Percentiles rank a stretch among this genome's conserved stretches.
phyloP scores from a whole-genome alignment of 2,797 vertebrate species.

The Tamandua tetradactyla region DNA sequence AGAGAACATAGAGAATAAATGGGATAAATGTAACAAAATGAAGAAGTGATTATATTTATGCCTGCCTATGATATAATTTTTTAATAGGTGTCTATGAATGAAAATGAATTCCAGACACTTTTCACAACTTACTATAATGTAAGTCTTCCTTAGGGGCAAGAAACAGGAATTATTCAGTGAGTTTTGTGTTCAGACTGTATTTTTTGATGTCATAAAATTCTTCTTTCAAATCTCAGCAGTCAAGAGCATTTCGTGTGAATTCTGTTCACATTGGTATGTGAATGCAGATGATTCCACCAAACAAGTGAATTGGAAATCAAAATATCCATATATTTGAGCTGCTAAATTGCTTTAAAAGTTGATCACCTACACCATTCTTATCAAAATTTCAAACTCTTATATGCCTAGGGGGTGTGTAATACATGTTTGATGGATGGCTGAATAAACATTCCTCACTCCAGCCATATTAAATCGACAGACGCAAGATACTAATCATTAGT shows the following conservation, averaged over 20 bases:
- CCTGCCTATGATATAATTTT: neutral
- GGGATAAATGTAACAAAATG: neutral
- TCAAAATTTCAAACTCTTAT: neutral
- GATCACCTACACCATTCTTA: neutral
- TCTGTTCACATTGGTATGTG: neutral
- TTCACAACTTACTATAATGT: neutral
- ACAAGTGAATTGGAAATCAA: neutral
- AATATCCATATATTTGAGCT: neutral
- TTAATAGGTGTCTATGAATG: neutral
- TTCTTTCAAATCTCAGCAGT: neutral
- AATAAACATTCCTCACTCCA: neutral
- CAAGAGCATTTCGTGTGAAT: neutral
- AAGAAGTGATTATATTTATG: neutral
- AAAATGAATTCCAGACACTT: neutral
- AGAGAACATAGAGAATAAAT: neutral
- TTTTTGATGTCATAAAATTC: constrained; percentile 33
- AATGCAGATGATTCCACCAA: neutral
- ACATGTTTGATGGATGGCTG: neutral
- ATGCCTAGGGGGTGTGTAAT: neutral
- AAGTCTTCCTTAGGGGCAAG: neutral
- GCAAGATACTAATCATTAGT: neutral
- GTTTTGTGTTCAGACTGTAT: neutral
- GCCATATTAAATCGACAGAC: neutral
- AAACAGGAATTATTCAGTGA: neutral
- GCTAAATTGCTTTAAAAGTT: constrained; percentile 32